Conservation (phyloP, 2,797 vertebrate species). For the Parotocinclus haroldoi region DNA sequence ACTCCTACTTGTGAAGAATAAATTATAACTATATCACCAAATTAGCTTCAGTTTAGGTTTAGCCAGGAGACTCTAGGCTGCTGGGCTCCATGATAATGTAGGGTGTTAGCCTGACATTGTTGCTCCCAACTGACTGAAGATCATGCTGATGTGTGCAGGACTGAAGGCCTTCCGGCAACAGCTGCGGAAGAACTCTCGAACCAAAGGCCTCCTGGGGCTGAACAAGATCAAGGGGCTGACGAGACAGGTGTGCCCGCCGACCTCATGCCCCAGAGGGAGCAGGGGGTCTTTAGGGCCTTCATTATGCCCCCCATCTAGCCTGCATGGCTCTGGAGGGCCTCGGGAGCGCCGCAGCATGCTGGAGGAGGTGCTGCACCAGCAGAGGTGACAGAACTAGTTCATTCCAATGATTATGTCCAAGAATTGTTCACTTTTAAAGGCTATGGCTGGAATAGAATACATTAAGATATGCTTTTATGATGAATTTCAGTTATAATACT, state of each 20-base stretch:
- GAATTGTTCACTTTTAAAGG: too few relatives aligned
- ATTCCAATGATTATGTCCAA: too few relatives aligned
- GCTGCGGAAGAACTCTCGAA: conserved; percentile 86
- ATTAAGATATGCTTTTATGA: too few relatives aligned
- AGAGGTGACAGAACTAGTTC: conserved; percentile 72
- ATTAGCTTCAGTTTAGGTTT: too few relatives aligned
- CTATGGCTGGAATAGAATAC: too few relatives aligned
- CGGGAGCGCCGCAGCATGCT: conserved; percentile 79
- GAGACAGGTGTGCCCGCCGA: conserved; percentile 79
- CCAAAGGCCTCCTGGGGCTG: conserved; percentile 89
- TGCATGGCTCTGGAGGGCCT: conserved; percentile 53
- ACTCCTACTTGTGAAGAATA: too few relatives aligned
- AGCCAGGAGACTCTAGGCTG: too few relatives aligned
- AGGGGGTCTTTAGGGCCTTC: conserved; percentile 76
- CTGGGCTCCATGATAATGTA: not conserved
- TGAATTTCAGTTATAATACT: too few relatives aligned
- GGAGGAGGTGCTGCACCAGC: conserved; percentile 89
- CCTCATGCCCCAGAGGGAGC: conserved; percentile 77
- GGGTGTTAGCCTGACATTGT: not conserved
- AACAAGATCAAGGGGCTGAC: conserved; percentile 95
- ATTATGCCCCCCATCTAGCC: conserved; percentile 59
- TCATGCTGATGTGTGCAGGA: conserved; percentile 64
- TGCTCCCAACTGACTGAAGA: conserved; percentile 1
- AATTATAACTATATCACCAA: too few relatives aligned
- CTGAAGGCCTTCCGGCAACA: conserved; percentile 96